These are phyloP conservation scores for Gyps fulvus DNA, from an alignment of 2,113 vertebrate genomes.

Conservation along the genomic window DNA sequence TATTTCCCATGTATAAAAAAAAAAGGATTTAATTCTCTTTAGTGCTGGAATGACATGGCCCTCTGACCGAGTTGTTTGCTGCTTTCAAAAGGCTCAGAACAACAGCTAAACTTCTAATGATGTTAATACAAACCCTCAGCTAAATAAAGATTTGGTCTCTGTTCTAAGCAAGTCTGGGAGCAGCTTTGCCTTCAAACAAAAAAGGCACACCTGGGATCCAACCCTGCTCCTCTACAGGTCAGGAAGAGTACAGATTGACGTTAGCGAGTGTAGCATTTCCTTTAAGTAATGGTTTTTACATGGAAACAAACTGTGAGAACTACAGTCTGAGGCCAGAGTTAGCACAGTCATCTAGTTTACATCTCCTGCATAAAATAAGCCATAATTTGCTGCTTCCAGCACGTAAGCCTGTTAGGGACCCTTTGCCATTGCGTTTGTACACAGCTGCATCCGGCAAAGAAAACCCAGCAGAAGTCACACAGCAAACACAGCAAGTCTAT, in stretches of 20 bases:
- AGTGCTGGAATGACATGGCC: not conserved
- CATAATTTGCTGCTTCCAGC: not conserved
- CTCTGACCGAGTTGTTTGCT: not conserved
- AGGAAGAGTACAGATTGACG: not conserved
- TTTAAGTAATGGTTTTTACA: not conserved
- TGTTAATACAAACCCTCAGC: not conserved
- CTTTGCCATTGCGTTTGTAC: not conserved
- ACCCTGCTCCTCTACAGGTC: not conserved
- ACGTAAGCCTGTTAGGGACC: rapidly evolving
- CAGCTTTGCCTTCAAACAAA: not conserved
- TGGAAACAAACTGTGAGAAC: not conserved
- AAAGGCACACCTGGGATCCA: not conserved
- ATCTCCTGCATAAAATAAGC: not conserved
- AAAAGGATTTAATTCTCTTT: constrained; percentile 16
- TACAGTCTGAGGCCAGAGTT: not conserved
- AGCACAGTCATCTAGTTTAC: not conserved
- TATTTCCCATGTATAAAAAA: not conserved
- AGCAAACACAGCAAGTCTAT: not conserved
- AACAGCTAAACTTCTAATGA: not conserved
- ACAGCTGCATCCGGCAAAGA: not conserved
- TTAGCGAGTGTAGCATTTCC: not conserved
- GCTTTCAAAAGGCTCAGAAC: not conserved
- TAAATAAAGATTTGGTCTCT: not conserved
- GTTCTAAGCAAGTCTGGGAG: not conserved
- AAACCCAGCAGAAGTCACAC: not conserved